Evolutionary conservation across 2,113 vertebrate genomes (phyloP).

Genomic region (Lepidothrix coronata): DNA sequence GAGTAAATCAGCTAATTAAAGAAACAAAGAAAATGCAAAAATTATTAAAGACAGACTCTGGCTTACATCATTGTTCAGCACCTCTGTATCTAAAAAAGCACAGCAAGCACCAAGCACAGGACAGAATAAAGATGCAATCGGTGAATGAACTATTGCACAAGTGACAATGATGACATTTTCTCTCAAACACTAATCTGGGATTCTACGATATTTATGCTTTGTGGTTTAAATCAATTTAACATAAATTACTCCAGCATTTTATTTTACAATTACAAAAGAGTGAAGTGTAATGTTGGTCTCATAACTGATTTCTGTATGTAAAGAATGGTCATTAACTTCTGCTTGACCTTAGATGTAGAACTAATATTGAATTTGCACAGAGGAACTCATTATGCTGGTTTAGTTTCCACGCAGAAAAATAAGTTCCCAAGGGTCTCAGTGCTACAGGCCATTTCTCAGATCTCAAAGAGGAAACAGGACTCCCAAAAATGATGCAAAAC

Average conservation of each 20-base stretch:
- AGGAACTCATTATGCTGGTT: conserved; percentile 60
- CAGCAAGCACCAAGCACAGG: conserved; percentile 5
- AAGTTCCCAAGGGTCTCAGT: conserved; percentile 38
- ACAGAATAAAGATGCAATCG: not conserved
- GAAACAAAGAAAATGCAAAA: conserved; percentile 71
- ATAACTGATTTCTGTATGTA: conserved; percentile 19
- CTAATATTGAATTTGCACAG: conserved; percentile 66
- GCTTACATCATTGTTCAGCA: conserved; percentile 32
- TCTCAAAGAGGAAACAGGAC: conserved; percentile 51
- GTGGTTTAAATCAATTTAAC: conserved; percentile 69
- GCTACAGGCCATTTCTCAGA: conserved; percentile 22
- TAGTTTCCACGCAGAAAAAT: conserved; percentile 52
- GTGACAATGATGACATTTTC: not conserved
- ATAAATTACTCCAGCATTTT: conserved; percentile 53
- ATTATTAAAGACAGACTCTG: conserved; percentile 48
- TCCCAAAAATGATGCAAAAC: not conserved
- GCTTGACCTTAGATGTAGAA: conserved; percentile 67
- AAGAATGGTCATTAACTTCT: conserved; percentile 76
- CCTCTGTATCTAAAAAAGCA: conserved; percentile 26
- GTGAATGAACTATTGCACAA: not conserved
- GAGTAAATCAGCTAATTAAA: conserved; percentile 75
- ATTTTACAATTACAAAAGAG: conserved; percentile 49
- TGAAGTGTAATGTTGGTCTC: conserved; percentile 46
- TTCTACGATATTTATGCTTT: conserved; percentile 54
- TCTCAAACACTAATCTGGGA: not conserved